Base-by-base conservation (phyloP, 2,797 vertebrate species). In the Micropoecilia bifurca region DNA sequence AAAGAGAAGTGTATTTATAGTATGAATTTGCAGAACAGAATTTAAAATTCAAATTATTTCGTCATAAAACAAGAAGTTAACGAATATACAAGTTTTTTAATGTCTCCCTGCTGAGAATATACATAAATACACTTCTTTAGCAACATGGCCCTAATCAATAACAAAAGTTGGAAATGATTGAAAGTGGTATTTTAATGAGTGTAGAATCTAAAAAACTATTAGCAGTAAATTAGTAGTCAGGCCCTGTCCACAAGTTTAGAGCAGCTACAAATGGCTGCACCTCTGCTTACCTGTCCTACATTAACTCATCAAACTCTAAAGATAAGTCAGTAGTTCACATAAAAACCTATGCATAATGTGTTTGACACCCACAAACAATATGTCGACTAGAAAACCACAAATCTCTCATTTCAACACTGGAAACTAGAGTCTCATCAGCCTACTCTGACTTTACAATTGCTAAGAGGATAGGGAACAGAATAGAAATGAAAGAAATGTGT, bases 341-440 rank as follows among this genome's bases (percentile, higher is more conserved):
- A n/a, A 16, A 78, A 82, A 83, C 82, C 39, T 8, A 83, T 30
- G 45, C 76, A 79, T 8, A 10, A 88, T 75, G 73, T 78, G 86
- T 57, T 76, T 80, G 85, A 81, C 57, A 78, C 72, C 63, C 36
- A 76, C 68, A 86, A 76, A 83, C 79, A 85, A 85, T 82, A 48
- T 85, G 80, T 87, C 75, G 76, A 68, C 83, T 88, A 89, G 89
- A 76, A 83, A 85, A 90, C 83, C 85, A 81, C 73, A 79, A 83
- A 73, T 80, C 61, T 80, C 78, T 83, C 71, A 80, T 50, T 4
- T 81, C 79, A 85, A 84, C 47, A 2, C 74, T 72, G 63, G 77
- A 20, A 25, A 75, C 50, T 81, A 77, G 63, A 83, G 79, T 79
- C 6, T 80, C 79, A 45, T 80, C 76, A 87, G 75, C 66, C 71